A percentile compares a stretch with the other conserved stretches of the same genome.
Conservation (phyloP, 2,113 vertebrate genomes). For the Gobio gobio region DNA sequence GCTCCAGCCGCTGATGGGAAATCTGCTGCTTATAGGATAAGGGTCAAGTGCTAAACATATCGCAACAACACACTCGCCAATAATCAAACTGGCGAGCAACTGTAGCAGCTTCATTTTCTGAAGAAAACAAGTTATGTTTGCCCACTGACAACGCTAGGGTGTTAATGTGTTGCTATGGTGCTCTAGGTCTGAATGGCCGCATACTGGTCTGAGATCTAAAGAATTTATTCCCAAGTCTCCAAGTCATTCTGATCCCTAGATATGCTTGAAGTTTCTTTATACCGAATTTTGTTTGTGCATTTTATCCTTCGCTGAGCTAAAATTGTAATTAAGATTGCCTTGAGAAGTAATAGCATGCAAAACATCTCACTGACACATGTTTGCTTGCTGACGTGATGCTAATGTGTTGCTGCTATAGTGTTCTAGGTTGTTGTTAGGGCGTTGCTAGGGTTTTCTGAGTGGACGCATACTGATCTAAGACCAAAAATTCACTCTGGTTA, state of each 20-base stretch:
- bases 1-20: neutral
- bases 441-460: too few species aligned
- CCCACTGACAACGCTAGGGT: neutral
- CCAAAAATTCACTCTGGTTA: too few species aligned
- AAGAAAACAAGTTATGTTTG: neutral
- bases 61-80: neutral
- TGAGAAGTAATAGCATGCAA: neutral
- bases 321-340: neutral
- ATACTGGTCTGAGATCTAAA: neutral
- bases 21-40: slow-evolving; percentile 7
- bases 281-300: neutral
- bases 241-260: neutral
- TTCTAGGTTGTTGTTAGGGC: neutral
- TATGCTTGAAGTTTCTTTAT: neutral
- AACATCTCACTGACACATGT: neutral
- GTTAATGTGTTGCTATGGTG: too few species aligned
- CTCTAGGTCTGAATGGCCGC: neutral
- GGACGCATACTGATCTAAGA: too few species aligned
- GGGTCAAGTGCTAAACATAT: neutral
- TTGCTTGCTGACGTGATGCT: too few species aligned
- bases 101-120: neutral
- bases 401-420: too few species aligned
- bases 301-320: neutral
- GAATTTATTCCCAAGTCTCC: neutral
- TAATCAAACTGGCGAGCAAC: neutral